Evolutionary conservation across 1,140 invertebrate species (phyloP), one percentile per base, ranked within the genome.

Genomic region (Drosophila pseudoananassae): DNA sequence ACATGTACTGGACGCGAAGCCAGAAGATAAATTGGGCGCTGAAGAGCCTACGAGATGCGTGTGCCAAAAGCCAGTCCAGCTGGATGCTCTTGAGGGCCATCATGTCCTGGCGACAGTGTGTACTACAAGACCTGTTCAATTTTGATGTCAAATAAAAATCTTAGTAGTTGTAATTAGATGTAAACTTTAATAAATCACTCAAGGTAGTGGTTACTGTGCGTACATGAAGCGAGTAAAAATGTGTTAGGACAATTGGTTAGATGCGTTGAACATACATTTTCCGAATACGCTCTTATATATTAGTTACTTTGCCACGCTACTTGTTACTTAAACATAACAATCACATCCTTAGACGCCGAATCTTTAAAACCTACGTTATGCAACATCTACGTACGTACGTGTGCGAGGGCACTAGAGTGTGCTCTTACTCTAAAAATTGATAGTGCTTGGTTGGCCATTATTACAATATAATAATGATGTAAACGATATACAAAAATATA

Each of bases 401-500:
- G 71, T 75, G 71, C 71, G 71, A 65, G 52, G 46, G 71, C 71
- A 75, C 59, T 12, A 40, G 15, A 46, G 43, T 27, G 49, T 56
- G 59, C 38, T 31, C 17, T 27, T 52, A 73, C 36, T 50, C 23
- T 17, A 52, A 52, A 54, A 27, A 69, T 40, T 56, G 64, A 55
- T 43, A 27, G 45, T 38, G n/a, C 23, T n/a, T 38, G 15, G 29
- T 15, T 50, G 36, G 61, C 27, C 33, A 20, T 57, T 12, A n/a
- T 56, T 69, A 54, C 43, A 56, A 49, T 51, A 17, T 69, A 47
- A 33, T 56, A 31, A 46, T 25, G 40, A 59, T 77, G 74, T 87
- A 87, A 87, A 87, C 47, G 60, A 76, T 79, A 78, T 87, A 85
- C 65, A 88, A 82, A 85, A 87, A 88, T 81, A 88, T 81, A 72